Evolutionary conservation across 30 jellyfish, hydroid and myxozoan genomes (phyloP), one percentile per base, ranked within the genome.

Genomic region (Sanderia malayensis): DNA sequence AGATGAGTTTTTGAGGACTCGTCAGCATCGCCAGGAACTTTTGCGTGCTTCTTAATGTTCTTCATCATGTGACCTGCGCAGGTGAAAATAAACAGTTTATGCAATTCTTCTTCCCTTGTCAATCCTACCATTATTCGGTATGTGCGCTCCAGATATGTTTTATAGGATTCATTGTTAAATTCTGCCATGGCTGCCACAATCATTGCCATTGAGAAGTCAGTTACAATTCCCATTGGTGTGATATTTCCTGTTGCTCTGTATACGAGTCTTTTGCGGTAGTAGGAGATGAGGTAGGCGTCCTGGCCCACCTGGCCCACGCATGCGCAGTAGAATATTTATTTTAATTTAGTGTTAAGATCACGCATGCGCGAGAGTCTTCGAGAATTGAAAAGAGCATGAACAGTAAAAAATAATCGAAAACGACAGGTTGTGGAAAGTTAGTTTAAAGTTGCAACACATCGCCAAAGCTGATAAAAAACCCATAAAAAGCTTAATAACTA

Each of bases 31-130:
- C 37, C 46, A 44, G 18, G 24, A n/a, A 10, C 33, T 20, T 11
- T 65, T 13, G 64, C 64, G 33, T 67, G 65, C 37, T 22, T 67
- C 64, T 67, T 61, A 4, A 33, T 37, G 30, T 44, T 46, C 62
- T 44, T 71, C 73, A 58, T 71, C 1, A 71, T 49, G 21, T 71
- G 84, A 0, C 59, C 60, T 10, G 62, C 21, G 61, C 84, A 71
- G 24, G 44, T 52, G 21, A 49, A 58, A 21, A 71, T 34, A 53
- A 47, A 49, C 29, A 58, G 67, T 30, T 52, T 55, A 0, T 53
- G 32, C 3, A 71, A 19, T 28, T 68, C 80, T 1, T 37, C 37
- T 28, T 2, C 53, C 24, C 25, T 24, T 22, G 71, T 73, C 18
- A 46, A n/a, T 10, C 84, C 84, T 11, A 13, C 31, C 61, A 71